Percentiles rank a stretch among this genome's conserved stretches.
These are phyloP conservation scores for Troilus luridus DNA, from an alignment of 2,888 invertebrate genomes.

Conservation along the genomic window DNA sequence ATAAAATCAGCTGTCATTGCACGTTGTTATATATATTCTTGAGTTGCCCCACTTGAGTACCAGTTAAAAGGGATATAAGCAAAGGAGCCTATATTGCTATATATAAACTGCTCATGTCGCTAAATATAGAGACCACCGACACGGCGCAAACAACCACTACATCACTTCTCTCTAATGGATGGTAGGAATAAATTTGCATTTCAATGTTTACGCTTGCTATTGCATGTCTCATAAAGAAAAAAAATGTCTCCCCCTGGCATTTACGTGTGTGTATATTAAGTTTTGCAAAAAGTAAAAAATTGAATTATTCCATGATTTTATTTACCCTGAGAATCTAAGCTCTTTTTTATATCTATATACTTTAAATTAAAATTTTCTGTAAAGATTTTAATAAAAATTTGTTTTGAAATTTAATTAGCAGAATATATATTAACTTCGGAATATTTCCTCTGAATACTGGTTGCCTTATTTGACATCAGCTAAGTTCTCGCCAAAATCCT, in stretches of 20 bases:
- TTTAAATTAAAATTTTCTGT: not conserved
- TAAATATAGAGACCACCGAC: not conserved
- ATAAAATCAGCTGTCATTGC: conserved; percentile 24
- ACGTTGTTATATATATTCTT: not conserved
- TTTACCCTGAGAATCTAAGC: not conserved
- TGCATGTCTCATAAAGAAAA: not conserved
- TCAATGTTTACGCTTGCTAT: not conserved
- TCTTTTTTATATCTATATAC: not conserved
- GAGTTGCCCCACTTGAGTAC: not conserved
- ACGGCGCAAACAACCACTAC: not conserved
- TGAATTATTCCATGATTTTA: not conserved
- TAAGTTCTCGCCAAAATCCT: no score
- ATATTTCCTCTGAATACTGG: not conserved
- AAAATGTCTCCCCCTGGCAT: not conserved
- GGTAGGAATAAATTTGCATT: conserved; percentile 1
- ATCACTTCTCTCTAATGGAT: not conserved
- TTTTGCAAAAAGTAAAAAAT: not conserved
- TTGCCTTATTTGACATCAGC: not conserved
- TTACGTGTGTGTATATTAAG: not conserved
- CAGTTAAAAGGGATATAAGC: not conserved
- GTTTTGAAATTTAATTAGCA: no score
- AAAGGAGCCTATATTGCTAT: not conserved
- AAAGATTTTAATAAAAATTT: not conserved
- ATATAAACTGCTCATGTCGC: not conserved
- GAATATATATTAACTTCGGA: not conserved